Evolutionary conservation across 2,797 vertebrate species (phyloP), one percentile per base, ranked within the genome.

Genomic region (Coranthus polyacanthus): DNA sequence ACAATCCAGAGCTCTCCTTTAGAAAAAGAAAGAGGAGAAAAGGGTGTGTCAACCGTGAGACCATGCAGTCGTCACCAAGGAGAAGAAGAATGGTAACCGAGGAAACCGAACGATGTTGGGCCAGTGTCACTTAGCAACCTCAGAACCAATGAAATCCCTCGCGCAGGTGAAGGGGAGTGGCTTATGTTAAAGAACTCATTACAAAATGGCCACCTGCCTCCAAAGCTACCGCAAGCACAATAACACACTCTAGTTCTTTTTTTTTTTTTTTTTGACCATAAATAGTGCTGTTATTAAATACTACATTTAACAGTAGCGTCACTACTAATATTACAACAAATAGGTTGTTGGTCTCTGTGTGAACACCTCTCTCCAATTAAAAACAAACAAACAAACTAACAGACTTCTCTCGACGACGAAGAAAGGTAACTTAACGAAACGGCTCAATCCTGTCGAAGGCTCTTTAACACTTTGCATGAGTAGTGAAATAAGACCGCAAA

Each of bases 281-380:
- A 89, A 89, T 85, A 90, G 89, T 88, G 87, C 87, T 79, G 90
- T 86, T 78, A 86, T 82, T 90, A 84, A 87, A 84, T 86, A 87
- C 81, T 89, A 91, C 88, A 85, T 85, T 86, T 82, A 89, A 89
- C 85, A 89, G 89, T 91, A 89, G 88, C 57, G 68, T 78, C 84
- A 86, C 85, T 82, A 83, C 83, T 78, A 86, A 88, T 82, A 83
- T 78, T 74, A 90, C 85, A 82, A 88, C 78, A 78, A 69, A 80
- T 78, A 50, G 37, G 11, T 58, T 42, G 43, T 65, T 76, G 88
- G 80, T 88, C 84, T 88, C 82, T 49, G 66, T 74, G 75, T 84
- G 70, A 89, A 81, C 73, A 24, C 64, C 71, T 83, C 68, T 26
- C 62, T 75, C 62, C 12, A 41, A 43, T 39, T 57, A 54, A 43